Evolutionary conservation across 2,797 vertebrate species (phyloP).

Genomic region (Lepidocolaptes lacrymiger): DNA sequence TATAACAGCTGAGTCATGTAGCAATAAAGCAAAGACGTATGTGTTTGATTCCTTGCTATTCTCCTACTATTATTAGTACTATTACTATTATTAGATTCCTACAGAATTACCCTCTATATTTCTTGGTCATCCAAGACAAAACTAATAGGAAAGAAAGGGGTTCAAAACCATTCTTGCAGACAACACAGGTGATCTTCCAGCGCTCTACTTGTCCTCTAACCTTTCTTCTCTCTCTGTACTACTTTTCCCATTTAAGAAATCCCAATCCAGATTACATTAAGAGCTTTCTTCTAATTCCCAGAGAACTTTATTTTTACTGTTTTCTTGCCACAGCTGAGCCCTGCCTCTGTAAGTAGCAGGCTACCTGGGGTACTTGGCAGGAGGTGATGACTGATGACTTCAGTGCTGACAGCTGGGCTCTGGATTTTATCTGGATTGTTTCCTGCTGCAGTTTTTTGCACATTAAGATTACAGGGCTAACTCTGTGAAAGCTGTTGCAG

Average conservation of each 20-base stretch:
- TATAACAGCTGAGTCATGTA: background rate
- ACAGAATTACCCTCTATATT: background rate
- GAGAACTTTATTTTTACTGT: background rate
- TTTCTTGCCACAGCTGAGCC: background rate
- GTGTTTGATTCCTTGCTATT: background rate
- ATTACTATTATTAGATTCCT: background rate
- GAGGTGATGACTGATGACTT: background rate
- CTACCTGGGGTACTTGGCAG: background rate
- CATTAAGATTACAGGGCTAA: background rate
- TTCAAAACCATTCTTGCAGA: background rate
- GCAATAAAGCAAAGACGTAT: background rate
- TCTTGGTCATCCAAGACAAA: background rate
- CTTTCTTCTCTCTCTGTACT: background rate
- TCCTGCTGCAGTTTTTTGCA: background rate
- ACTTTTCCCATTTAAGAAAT: background rate
- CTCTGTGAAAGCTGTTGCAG: background rate
- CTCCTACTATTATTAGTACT: background rate
- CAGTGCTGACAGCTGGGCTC: background rate
- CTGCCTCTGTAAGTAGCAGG: background rate
- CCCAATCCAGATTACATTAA: background rate
- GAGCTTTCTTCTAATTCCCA: background rate
- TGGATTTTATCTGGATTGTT: background rate
- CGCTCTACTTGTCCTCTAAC: background rate
- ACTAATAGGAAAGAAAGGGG: background rate
- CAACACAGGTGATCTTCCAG: background rate